Conservation (phyloP, 1,140 invertebrate species). For the Macrobrachium nipponense region DNA sequence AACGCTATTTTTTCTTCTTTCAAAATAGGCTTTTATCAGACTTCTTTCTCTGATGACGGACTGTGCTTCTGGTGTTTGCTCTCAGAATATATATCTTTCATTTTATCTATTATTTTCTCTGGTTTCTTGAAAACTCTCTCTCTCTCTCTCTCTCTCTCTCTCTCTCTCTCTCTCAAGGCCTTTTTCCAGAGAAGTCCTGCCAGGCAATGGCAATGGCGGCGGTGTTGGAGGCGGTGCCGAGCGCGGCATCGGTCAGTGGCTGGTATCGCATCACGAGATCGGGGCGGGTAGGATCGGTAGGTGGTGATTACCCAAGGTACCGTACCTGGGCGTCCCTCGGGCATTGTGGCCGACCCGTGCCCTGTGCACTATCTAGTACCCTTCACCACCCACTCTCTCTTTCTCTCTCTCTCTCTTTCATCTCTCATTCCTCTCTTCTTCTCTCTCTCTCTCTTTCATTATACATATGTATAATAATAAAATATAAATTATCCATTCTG, state of each 20-base stretch:
- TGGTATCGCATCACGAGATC: constrained; percentile 42
- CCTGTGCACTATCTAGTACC: background rate
- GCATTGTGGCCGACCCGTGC: constrained; percentile 1
- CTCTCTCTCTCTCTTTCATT: background rate
- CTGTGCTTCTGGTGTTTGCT: no score
- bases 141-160: background rate
- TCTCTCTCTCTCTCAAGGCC: background rate
- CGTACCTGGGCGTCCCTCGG: constrained; percentile 16
- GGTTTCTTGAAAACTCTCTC: no score
- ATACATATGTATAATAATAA: no score
- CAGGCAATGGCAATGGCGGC: background rate
- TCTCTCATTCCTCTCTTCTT: background rate
- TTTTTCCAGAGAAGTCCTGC: background rate
- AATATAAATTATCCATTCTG: no score
- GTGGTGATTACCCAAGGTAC: constrained; percentile 25
- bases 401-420: background rate
- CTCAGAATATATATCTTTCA: no score
- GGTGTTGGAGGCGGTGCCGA: constrained; percentile 17
- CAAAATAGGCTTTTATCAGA: no score
- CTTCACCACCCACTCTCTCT: background rate
- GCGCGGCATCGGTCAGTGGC: background rate
- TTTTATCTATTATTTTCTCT: no score
- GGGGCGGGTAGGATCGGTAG: constrained; percentile 14
- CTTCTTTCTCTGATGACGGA: no score
- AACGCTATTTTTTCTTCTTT: no score